Evolutionary conservation across 2,113 vertebrate genomes (phyloP).

Genomic region (Fukomys damarensis): DNA sequence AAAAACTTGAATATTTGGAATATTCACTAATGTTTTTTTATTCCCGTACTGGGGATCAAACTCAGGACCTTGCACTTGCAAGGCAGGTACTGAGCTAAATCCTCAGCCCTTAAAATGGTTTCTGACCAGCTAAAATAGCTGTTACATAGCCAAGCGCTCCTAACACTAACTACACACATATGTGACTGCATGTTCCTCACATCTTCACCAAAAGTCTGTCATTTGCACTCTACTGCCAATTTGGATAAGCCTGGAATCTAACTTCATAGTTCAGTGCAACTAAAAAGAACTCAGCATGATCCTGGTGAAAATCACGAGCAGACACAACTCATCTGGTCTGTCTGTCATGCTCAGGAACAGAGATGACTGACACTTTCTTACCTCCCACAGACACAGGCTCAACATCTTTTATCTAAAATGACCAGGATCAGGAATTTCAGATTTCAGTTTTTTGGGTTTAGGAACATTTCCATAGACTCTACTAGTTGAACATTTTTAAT

Average conservation of each 20-base stretch:
- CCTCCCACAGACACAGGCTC: background rate
- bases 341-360: accelerated
- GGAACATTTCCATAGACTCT: too few species aligned
- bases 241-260: background rate
- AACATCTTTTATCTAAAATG: background rate
- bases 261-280: background rate
- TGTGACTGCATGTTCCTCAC: background rate
- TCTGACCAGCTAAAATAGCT: background rate
- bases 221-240: accelerated
- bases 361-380: accelerated
- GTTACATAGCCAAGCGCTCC: background rate
- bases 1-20: background rate
- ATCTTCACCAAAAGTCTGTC: too few species aligned
- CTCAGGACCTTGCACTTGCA: too few species aligned
- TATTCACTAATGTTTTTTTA: too few species aligned
- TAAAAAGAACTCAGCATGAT: background rate
- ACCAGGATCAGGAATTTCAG: background rate
- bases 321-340: background rate
- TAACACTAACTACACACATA: accelerated
- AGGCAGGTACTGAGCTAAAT: too few species aligned
- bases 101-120: too few species aligned
- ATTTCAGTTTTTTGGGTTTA: background rate
- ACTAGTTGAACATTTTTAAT: background rate
- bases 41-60: too few species aligned
- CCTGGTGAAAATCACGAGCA: background rate